Evolutionary conservation across 2,888 invertebrate genomes (phyloP).

Genomic region (Xanthorhoe designata): DNA sequence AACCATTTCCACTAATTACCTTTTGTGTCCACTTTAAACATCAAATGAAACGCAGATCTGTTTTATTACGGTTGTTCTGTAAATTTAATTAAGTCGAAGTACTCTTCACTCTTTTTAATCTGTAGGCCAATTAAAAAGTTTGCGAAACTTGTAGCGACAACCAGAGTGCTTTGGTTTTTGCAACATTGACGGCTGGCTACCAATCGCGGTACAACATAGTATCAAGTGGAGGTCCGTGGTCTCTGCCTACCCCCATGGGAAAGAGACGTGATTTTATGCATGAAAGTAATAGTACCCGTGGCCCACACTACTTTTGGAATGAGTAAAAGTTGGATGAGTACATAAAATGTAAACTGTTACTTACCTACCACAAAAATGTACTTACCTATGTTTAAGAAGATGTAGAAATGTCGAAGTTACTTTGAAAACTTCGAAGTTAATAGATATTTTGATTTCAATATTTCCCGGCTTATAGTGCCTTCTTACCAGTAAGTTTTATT

Average conservation of each 20-base stretch:
- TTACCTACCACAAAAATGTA: too few relatives aligned
- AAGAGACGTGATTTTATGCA: too few relatives aligned
- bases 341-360: too few relatives aligned
- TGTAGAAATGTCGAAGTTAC: too few relatives aligned
- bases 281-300: too few relatives aligned
- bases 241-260: too few relatives aligned
- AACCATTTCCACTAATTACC: constrained; percentile 58
- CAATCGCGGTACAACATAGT: background rate
- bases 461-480: background rate
- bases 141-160: constrained; percentile 71
- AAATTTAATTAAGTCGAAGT: constrained; percentile 78
- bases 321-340: too few relatives aligned
- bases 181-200: constrained; percentile 52
- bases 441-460: background rate
- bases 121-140: constrained; percentile 81
- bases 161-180: constrained; percentile 63
- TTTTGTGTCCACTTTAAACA: constrained; percentile 56
- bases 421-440: too few relatives aligned
- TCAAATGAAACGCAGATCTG: constrained; percentile 60
- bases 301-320: too few relatives aligned
- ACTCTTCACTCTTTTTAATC: constrained; percentile 75
- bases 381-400: too few relatives aligned
- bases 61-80: constrained; percentile 70
- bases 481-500: constrained; percentile 10
- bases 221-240: too few relatives aligned